Evolutionary conservation across 2,888 invertebrate species (phyloP).

Genomic region (Cinara cedri): DNA sequence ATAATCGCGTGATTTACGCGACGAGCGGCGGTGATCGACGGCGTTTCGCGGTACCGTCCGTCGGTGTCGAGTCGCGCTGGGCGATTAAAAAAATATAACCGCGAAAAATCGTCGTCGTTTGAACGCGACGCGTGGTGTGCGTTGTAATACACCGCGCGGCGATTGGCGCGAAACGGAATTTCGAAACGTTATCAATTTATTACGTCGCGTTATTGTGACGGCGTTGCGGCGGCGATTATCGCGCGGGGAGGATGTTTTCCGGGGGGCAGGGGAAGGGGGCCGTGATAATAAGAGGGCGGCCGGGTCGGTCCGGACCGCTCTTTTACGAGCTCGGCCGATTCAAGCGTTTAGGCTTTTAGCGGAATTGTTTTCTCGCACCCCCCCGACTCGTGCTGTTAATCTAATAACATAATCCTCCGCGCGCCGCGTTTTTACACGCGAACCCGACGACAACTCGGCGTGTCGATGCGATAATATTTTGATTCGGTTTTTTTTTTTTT

Average conservation of each 20-base stretch:
- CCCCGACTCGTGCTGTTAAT: conserved; percentile 47
- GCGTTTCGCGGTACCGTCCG: no score
- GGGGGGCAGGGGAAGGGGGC: neutral
- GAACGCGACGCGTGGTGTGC: no score
- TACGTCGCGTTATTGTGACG: neutral
- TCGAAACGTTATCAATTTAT: conserved; percentile 50
- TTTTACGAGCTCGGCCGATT: conserved; percentile 41
- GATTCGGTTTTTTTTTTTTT: neutral
- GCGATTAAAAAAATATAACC: no score
- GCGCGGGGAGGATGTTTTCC: neutral
- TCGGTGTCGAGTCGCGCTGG: no score
- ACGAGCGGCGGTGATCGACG: no score
- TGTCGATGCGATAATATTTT: neutral
- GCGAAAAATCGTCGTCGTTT: no score
- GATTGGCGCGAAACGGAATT: no score
- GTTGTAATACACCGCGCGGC: neutral
- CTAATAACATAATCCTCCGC: conserved; percentile 52
- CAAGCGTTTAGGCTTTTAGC: conserved; percentile 56
- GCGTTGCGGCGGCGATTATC: conserved; percentile 4
- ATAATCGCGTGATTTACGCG: no score
- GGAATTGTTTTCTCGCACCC: conserved; percentile 56
- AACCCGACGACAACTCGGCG: conserved; percentile 36
- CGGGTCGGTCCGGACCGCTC: conserved; percentile 7
- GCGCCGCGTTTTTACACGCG: conserved; percentile 29
- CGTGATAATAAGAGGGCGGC: neutral